Percentiles rank a stretch among this genome's conserved stretches.
These are phyloP conservation scores for Vespertilio murinus DNA, from an alignment of 2,797 vertebrate species.

Conservation along the genomic window DNA sequence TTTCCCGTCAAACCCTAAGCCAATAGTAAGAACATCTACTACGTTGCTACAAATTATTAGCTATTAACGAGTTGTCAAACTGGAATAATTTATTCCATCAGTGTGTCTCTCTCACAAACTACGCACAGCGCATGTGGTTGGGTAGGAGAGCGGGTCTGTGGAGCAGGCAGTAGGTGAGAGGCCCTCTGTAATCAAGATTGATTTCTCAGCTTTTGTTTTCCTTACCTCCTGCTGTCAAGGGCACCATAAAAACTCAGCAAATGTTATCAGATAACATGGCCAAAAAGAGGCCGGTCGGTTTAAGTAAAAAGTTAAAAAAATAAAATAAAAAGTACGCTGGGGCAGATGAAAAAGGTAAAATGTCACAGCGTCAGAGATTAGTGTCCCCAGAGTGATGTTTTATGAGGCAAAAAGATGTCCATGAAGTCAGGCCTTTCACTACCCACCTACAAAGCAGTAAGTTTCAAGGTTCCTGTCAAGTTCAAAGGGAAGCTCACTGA, in stretches of 20 bases:
- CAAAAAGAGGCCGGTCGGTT: slow-evolving; percentile 17
- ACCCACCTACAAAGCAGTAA: not conserved
- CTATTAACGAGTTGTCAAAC: not conserved
- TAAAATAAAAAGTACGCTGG: not conserved
- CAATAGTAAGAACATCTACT: not conserved
- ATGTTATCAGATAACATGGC: slow-evolving; percentile 10
- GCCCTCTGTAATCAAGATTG: not conserved
- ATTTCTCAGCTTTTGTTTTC: slow-evolving; percentile 29
- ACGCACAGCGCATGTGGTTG: not conserved
- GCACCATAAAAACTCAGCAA: slow-evolving; percentile 43
- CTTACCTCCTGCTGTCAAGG: slow-evolving; percentile 2
- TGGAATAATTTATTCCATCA: not conserved
- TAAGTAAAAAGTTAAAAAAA: not conserved
- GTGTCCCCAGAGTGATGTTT: not conserved
- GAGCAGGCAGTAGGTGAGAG: not conserved
- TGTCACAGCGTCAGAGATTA: not conserved
- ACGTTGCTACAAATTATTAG: not conserved
- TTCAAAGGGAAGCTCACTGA: not conserved
- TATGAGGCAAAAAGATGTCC: not conserved
- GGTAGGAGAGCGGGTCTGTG: accelerated
- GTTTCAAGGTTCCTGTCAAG: not conserved
- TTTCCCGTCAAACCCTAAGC: not conserved
- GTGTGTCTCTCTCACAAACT: not conserved
- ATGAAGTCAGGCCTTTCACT: not conserved
- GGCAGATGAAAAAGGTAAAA: slow-evolving; percentile 48